Conservation (phyloP, 2,797 vertebrate genomes). For the Gymnocypris eckloni region DNA sequence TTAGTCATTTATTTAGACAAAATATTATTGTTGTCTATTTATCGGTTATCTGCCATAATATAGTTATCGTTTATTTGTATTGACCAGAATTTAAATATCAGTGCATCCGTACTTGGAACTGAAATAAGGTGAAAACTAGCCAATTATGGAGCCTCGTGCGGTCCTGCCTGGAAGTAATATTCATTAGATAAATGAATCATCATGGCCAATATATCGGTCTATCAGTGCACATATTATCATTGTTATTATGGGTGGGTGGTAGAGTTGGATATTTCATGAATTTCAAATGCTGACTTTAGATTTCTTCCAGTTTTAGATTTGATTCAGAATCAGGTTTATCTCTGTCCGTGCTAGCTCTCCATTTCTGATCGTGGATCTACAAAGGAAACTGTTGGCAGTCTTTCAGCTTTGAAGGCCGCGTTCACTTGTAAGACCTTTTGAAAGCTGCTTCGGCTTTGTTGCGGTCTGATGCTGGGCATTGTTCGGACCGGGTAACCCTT, state of each 20-base stretch:
- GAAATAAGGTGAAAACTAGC: not conserved
- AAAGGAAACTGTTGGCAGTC: slow-evolving; percentile 1
- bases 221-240: no score
- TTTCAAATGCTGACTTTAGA: not conserved
- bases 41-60: not conserved
- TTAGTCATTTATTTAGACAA: not conserved
- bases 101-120: not conserved
- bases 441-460: slow-evolving; percentile 57
- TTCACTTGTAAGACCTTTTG: slow-evolving; percentile 36
- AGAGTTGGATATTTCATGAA: not conserved
- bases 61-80: not conserved
- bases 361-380: slow-evolving; percentile 17
- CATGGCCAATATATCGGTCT: no score
- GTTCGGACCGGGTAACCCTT: slow-evolving; percentile 47
- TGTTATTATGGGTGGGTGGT: no score
- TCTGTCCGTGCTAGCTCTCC: not conserved
- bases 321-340: not conserved
- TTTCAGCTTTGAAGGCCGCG: slow-evolving; percentile 4
- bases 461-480: slow-evolving; percentile 47
- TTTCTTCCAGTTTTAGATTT: not conserved
- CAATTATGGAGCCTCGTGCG: not conserved
- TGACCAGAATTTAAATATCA: not conserved
- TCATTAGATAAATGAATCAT: not conserved
- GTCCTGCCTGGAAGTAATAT: not conserved
- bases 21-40: not conserved